Conservation (phyloP, 2,888 invertebrate species). For the Laothoe populi region DNA sequence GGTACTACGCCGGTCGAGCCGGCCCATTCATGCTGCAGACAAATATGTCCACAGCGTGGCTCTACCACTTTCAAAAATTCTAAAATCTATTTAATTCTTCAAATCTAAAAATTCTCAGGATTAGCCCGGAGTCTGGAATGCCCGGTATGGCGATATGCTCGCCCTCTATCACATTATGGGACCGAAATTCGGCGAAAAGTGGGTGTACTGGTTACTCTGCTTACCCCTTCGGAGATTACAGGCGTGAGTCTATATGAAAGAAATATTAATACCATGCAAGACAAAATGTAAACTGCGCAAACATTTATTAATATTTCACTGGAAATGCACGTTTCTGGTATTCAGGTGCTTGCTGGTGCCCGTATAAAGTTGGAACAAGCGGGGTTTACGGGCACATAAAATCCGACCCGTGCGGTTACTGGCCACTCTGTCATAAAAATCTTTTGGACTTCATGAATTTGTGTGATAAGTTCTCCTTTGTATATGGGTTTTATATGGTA, state of each 20-base stretch:
- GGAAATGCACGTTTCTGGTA: not conserved
- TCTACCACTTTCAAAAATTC: no score
- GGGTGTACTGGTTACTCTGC: not conserved
- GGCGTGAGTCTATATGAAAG: not conserved
- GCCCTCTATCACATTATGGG: not conserved
- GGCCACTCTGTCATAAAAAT: slow-evolving; percentile 17
- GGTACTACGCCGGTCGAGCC: no score
- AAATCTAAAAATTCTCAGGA: no score
- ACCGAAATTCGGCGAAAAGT: not conserved
- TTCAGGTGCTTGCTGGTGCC: slow-evolving; percentile 12
- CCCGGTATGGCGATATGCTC: not conserved
- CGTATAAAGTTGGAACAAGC: slow-evolving; percentile 21
- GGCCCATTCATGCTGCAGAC: no score
- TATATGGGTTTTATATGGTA: not conserved
- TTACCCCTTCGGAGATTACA: not conserved
- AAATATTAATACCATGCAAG: slow-evolving; percentile 32
- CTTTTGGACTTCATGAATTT: slow-evolving; percentile 23
- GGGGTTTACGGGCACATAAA: slow-evolving; percentile 16
- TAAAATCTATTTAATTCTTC: no score
- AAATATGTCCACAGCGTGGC: no score
- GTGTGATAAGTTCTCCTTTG: slow-evolving; percentile 4
- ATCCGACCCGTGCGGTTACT: slow-evolving; percentile 12
- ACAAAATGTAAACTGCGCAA: slow-evolving; percentile 26
- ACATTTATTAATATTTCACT: slow-evolving; percentile 19
- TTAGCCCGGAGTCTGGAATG: no score